Conservation (phyloP, 2,797 vertebrate genomes). For the Bradypus variegatus region DNA sequence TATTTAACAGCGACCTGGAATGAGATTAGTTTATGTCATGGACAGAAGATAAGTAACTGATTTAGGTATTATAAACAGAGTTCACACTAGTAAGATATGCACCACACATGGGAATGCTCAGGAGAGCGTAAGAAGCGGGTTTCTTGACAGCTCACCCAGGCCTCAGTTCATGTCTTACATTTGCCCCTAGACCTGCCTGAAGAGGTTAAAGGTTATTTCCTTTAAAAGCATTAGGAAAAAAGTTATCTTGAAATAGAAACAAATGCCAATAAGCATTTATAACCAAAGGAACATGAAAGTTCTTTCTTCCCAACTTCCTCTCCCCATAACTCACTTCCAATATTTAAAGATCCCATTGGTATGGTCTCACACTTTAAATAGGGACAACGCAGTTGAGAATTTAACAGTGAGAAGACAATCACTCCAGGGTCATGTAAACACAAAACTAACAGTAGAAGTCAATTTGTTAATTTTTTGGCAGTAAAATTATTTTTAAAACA, state of each 20-base stretch:
- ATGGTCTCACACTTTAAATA: constrained; percentile 3
- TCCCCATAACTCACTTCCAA: neutral
- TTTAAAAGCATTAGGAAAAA: neutral
- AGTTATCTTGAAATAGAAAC: neutral
- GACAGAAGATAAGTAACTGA: neutral
- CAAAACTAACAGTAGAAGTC: neutral
- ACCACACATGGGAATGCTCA: neutral
- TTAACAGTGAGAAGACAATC: constrained; percentile 5
- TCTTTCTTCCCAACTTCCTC: neutral
- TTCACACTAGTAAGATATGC: neutral
- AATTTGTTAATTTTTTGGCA: constrained; percentile 30
- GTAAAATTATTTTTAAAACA: constrained; percentile 18
- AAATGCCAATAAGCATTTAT: neutral
- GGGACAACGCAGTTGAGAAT: constrained; percentile 19
- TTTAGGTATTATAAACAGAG: neutral
- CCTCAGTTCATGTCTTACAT: neutral
- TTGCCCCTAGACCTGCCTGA: neutral
- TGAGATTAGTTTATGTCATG: neutral
- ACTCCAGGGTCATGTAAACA: neutral
- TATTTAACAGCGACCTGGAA: neutral
- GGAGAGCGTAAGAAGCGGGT: neutral
- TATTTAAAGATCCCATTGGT: constrained; percentile 6
- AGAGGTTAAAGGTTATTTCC: neutral
- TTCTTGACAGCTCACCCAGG: neutral
- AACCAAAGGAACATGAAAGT: neutral